Evolutionary conservation across 2,888 invertebrate genomes (phyloP), one percentile per base, ranked within the genome.

Genomic region (Perizoma flavofasciatum): DNA sequence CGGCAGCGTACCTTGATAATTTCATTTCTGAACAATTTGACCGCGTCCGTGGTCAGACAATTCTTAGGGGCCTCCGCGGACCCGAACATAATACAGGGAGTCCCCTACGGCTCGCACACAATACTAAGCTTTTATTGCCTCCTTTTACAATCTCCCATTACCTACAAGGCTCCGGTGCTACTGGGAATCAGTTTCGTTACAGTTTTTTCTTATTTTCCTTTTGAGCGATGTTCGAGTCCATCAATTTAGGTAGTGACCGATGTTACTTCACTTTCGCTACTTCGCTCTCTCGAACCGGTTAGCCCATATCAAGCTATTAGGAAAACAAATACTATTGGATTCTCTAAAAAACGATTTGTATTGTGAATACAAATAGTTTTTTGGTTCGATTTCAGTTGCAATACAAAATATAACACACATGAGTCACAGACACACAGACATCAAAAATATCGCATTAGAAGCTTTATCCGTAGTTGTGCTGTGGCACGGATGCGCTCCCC

Each of bases 21-120:
- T 92, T 91, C 92, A 92, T 92, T 92, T 92, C 92, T 92, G 91
- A 91, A 92, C 92, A 92, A 92, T 92, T 92, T 92, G 92, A 91
- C 89, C 92, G 91, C 87, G 86, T 81, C 86, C 86, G 89, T 88
- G 90, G 90, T 89, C 90, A 87, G 90, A 77, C 89, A 88, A 87
- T 87, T 88, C 89, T 87, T 88, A 83, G 85, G 85, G 85, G 81
- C 84, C 89, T 84, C 88, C 76, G 81, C 79, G 89, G 90, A 79
- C 82, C 83, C 86, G 82, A 84, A 83, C 77, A 91, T 89, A 91
- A 91, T 91, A 88, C 90, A 80, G 75, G 78, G 79, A 82, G 83
- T 86, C 88, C 90, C 89, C 89, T 83, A 85, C 86, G 89, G 87
- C 79, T 83, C 83, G 83, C 87, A 87, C 86, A 92, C 91, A 91